Evolutionary conservation across 1,140 invertebrate species (phyloP).

Genomic region (Agrypnia vestita): DNA sequence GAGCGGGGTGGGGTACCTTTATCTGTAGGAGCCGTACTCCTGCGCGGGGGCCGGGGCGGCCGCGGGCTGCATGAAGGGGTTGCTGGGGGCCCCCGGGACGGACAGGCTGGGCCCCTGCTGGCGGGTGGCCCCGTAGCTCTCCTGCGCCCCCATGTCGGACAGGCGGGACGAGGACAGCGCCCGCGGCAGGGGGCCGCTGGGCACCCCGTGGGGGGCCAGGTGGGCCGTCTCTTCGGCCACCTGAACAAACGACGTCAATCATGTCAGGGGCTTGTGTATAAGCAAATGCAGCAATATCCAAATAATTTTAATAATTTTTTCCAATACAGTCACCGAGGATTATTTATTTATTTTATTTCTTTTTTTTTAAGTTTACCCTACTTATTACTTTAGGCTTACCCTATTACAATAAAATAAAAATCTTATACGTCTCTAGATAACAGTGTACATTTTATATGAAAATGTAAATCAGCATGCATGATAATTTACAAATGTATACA

Average conservation of each 20-base stretch:
- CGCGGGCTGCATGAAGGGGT: conserved; percentile 53
- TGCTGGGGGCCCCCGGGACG: conserved; percentile 51
- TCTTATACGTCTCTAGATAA: too few species aligned
- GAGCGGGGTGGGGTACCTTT: conserved; percentile 55
- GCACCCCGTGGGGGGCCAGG: conserved; percentile 95
- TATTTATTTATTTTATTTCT: too few species aligned
- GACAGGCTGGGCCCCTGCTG: conserved; percentile 57
- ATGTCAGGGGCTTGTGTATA: too few species aligned
- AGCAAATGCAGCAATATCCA: too few species aligned
- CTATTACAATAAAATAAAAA: too few species aligned
- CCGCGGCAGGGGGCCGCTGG: conserved; percentile 92
- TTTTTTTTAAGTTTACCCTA: too few species aligned
- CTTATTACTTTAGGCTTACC: too few species aligned
- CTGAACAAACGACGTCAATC: conserved; percentile 61
- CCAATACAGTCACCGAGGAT: too few species aligned
- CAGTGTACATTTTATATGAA: too few species aligned
- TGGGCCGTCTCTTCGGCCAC: conserved; percentile 90
- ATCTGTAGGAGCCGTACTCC: conserved; percentile 59
- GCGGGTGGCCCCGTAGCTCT: conserved; percentile 79
- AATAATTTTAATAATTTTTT: too few species aligned
- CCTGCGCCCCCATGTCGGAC: conserved; percentile 81
- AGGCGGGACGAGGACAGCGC: conserved; percentile 89
- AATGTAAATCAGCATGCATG: too few species aligned
- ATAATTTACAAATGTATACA: too few species aligned
- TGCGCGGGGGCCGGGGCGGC: conserved; percentile 33